Percentiles rank a stretch among this genome's conserved stretches.
Conservation (phyloP, 37 sponge, comb jelly and placozoan genomes). For the Lycopodina hypogea region DNA sequence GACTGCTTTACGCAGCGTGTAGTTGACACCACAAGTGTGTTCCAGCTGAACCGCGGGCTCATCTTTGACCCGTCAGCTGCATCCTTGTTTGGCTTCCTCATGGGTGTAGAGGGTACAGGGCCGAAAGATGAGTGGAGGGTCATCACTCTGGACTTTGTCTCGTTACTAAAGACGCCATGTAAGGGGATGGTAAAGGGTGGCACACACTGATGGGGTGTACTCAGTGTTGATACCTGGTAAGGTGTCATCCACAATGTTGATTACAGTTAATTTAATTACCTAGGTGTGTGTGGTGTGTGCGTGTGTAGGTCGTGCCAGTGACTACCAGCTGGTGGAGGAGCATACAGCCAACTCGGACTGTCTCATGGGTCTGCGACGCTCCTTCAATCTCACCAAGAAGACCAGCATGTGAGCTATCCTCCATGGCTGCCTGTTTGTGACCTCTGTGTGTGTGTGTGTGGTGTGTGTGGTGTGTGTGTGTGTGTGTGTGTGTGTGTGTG, state of each 20-base stretch:
- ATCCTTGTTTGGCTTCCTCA: conserved; percentile 35
- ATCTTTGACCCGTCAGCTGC: conserved; percentile 37
- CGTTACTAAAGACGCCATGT: conserved; percentile 28
- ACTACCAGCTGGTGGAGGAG: conserved; percentile 35
- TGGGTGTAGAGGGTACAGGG: conserved; percentile 43
- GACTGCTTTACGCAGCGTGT: conserved; percentile 29
- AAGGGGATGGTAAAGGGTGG: neutral
- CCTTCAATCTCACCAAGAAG: conserved; percentile 38
- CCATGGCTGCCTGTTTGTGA: neutral
- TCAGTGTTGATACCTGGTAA: neutral
- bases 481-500: no score
- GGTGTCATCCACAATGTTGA: no score
- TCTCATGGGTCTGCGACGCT: conserved; percentile 31
- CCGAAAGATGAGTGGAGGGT: conserved; percentile 33
- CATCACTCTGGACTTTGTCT: conserved; percentile 35
- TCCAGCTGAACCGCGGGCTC: conserved; percentile 37
- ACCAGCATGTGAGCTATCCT: conserved; percentile 22
- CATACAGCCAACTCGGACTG: conserved; percentile 10
- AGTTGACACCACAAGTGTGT: conserved; percentile 31
- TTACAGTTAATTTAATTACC: no score
- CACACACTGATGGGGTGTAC: no score
- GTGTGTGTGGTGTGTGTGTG: no score
- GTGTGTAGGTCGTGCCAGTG: conserved; percentile 17
- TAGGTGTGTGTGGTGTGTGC: no score
- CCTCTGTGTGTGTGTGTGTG: no score